Evolutionary conservation across 2,888 invertebrate genomes (phyloP), one percentile per base, ranked within the genome.

Genomic region (Dryobota labecula): DNA sequence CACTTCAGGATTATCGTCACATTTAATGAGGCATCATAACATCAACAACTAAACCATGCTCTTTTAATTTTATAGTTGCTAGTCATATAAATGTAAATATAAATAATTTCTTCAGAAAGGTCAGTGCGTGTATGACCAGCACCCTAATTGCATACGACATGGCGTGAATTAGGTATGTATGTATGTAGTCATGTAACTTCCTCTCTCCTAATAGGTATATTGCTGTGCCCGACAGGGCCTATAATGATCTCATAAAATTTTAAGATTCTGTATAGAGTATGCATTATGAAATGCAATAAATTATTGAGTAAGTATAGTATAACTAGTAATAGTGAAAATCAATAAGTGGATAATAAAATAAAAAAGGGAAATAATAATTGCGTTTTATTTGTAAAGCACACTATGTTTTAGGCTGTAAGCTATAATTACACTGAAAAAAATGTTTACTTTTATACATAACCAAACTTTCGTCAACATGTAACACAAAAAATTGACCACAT

Each of bases 1-100:
- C 3, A 72, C 72, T 3, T 43, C 70, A n/a, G 71, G 61, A 38
- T 45, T 65, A n/a, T 65, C 53, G 20, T 11, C 65, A 27, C 65
- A 64, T n/a, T 36, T 65, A 30, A 38, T 33, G 20, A 27, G 33
- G 8, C 36, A 36, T 45, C 69, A 69, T 62, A 61, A 38, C 13
- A 33, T 61, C n/a, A 33, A 49, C 18, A 51, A 49, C n/a, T 61
- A 61, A 61, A 18, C n/a, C 1, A 18, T n/a, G 2, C 3, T 18
- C 9, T 33, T 61, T 33, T 9, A n/a, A 30, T 45, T 30, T 30
- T 18, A 4, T 27, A 8, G 27, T 27, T 51, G n/a, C 27, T 51
- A 30, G 51, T 27, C 27, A 51, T 51, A 1, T 51, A 15, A 7
- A 51, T 27, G 27, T 18, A 27, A 51, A 51, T 51, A 0, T 18